A percentile compares a stretch with the other conserved stretches of the same genome.
Evolutionary conservation across 2,888 invertebrate genomes (phyloP).

Genomic region (Polydesmus complanatus): DNA sequence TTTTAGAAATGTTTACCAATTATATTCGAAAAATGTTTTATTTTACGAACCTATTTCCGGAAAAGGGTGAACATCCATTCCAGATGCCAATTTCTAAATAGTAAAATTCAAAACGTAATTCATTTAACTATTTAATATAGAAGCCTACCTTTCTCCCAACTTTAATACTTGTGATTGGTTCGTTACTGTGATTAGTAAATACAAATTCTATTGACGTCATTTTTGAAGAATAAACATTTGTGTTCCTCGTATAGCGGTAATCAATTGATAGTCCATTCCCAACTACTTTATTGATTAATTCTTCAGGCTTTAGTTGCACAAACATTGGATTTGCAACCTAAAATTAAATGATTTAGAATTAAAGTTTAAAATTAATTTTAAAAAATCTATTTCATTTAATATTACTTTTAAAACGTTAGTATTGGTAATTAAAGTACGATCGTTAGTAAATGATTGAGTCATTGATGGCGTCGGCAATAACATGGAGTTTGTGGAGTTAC

Average conservation of each 20-base stretch:
- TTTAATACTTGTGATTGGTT: conserved; percentile 49
- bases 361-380: background rate
- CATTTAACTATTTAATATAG: background rate
- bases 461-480: background rate
- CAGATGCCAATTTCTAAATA: conserved; percentile 47
- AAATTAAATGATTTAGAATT: background rate
- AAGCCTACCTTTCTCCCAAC: conserved; percentile 52
- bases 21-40: background rate
- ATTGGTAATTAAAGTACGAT: background rate
- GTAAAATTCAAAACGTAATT: conserved; percentile 7
- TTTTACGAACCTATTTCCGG: conserved; percentile 43
- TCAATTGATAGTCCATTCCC: conserved; percentile 40
- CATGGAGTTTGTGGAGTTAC: background rate
- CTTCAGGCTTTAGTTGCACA: conserved; percentile 44
- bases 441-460: background rate
- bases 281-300: conserved; percentile 55
- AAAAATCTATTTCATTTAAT: background rate
- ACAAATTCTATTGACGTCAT: conserved; percentile 70
- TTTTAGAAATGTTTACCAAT: background rate
- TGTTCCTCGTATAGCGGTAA: conserved; percentile 56
- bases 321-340: conserved; percentile 38
- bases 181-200: conserved; percentile 59
- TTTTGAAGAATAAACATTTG: conserved; percentile 62
- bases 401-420: background rate
- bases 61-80: conserved; percentile 62